Percentiles rank a stretch among this genome's conserved stretches.
These are phyloP conservation scores for Drosophila villosipedis DNA, from an alignment of 2,888 invertebrate genomes.

Conservation along the genomic window DNA sequence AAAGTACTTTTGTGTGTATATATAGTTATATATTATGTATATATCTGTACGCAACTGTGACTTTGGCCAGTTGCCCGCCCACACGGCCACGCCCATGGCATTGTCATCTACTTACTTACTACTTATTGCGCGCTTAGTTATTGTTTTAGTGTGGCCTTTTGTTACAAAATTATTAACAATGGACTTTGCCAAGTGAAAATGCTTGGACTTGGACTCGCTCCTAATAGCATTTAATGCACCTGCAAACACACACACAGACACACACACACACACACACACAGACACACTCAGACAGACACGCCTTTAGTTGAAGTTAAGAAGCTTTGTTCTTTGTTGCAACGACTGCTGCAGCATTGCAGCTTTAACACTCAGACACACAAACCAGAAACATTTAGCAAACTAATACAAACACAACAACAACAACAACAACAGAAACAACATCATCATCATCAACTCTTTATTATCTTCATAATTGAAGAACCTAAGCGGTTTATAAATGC, in stretches of 20 bases:
- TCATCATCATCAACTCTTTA: constrained; percentile 19
- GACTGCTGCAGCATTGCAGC: constrained; percentile 31
- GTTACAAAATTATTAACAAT: constrained; percentile 78
- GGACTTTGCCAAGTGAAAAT: constrained; percentile 61
- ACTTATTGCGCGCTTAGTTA: constrained; percentile 79
- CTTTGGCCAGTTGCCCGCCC: constrained; percentile 43
- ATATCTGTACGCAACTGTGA: constrained; percentile 23
- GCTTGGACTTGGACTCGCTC: constrained; percentile 32
- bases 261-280: constrained; percentile 23
- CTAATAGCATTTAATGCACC: constrained; percentile 80
- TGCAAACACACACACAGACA: constrained; percentile 37
- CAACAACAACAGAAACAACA: constrained; percentile 3
- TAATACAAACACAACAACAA: neutral
- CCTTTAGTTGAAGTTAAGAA: constrained; percentile 39
- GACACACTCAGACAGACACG: constrained; percentile 29
- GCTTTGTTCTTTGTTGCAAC: constrained; percentile 64
- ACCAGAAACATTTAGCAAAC: constrained; percentile 27
- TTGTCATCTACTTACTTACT: constrained; percentile 80
- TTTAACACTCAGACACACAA: constrained; percentile 1
- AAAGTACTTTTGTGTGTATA: constrained; percentile 52
- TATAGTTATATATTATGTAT: neutral
- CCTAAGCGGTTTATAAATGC: constrained; percentile 73
- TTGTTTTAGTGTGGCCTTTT: constrained; percentile 80
- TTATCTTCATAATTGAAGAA: constrained; percentile 33
- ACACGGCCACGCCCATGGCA: constrained; percentile 27